These are phyloP conservation scores for Crossaster papposus DNA, from an alignment of 53 echinoderm and acorn worm genomes.

Conservation along the genomic window DNA sequence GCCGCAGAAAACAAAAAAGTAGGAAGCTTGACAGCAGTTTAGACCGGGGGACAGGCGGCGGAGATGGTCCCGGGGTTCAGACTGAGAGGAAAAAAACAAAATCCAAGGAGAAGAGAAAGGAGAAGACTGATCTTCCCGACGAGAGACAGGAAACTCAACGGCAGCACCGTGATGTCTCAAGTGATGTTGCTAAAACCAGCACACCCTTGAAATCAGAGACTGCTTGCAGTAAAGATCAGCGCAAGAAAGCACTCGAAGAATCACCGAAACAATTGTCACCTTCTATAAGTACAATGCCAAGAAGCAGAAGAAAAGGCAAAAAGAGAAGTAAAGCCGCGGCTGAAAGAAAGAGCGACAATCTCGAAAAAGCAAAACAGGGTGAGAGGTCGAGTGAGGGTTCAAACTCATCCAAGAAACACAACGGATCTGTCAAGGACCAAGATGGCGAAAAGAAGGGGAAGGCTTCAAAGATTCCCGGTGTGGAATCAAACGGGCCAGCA, in stretches of 20 bases:
- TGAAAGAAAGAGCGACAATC: neutral
- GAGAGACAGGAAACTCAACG: neutral
- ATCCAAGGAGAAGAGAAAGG: neutral
- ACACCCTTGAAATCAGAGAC: neutral
- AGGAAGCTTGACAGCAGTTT: neutral
- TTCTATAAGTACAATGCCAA: neutral
- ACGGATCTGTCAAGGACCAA: neutral
- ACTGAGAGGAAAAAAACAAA: neutral
- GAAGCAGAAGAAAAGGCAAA: neutral
- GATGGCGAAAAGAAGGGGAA: neutral
- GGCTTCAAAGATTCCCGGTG: neutral
- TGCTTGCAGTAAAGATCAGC: neutral
- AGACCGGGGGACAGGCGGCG: neutral
- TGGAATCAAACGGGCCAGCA: neutral
- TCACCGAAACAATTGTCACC: neutral
- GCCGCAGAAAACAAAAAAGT: constrained; percentile 6
- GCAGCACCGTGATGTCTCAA: neutral
- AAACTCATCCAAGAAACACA: neutral
- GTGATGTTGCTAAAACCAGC: constrained; percentile 1
- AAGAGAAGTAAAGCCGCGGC: neutral
- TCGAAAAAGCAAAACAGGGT: neutral
- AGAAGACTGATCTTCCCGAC: neutral
- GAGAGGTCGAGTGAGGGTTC: neutral
- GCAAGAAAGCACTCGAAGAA: neutral
- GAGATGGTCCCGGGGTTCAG: neutral